phyloP scores from a whole-genome alignment of 2,888 invertebrate genomes.

The Pterostichus niger region DNA sequence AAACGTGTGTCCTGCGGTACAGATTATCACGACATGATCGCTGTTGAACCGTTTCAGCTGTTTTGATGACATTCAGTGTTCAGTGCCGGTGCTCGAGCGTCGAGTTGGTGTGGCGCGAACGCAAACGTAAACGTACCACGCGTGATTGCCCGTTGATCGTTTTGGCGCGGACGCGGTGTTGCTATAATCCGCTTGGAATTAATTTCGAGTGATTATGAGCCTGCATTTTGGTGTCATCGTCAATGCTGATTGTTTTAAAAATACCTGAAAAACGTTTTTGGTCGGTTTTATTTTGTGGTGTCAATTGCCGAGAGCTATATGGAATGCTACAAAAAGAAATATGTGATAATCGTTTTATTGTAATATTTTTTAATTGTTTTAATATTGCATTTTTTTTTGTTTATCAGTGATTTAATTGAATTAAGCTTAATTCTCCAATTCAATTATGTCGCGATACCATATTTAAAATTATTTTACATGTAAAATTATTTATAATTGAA shows the following conservation, averaged over 20 bases:
- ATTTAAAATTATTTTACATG: too few species aligned
- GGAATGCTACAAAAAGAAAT: background rate
- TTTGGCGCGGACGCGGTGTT: slow-evolving; percentile 15
- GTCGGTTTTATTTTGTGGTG: slow-evolving; percentile 8
- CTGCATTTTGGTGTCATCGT: slow-evolving; percentile 25
- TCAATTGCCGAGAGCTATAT: background rate
- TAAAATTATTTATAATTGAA: too few species aligned
- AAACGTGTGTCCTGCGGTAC: too few species aligned
- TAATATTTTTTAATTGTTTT: too few species aligned
- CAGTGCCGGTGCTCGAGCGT: background rate
- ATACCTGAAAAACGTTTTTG: slow-evolving; percentile 6
- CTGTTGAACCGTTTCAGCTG: background rate
- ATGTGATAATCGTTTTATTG: too few species aligned
- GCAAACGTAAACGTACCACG: background rate
- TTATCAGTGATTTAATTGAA: too few species aligned
- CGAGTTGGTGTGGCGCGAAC: too few species aligned
- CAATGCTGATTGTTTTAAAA: slow-evolving; percentile 36
- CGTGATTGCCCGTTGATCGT: slow-evolving; percentile 13
- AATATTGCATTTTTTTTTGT: too few species aligned
- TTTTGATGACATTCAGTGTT: slow-evolving; percentile 1
- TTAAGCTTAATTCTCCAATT: too few species aligned
- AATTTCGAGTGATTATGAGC: slow-evolving; percentile 19
- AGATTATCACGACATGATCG: background rate
- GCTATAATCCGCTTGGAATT: slow-evolving; percentile 26
- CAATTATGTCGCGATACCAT: too few species aligned